Conservation (phyloP, 2,797 vertebrate species). For the Naso thynnoides region DNA sequence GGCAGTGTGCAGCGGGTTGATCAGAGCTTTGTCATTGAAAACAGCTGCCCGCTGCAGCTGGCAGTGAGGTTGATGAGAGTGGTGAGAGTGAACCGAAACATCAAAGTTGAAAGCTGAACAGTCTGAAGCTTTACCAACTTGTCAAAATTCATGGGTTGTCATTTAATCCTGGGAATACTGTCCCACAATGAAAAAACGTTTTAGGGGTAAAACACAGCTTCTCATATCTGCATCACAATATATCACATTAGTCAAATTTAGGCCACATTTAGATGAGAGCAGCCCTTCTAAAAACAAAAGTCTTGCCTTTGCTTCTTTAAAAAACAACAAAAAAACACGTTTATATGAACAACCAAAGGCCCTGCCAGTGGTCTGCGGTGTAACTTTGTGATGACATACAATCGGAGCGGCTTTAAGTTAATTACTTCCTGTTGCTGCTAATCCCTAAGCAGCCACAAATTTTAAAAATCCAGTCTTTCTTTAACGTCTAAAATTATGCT, state of each 20-base stretch:
- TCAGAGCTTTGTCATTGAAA: not conserved
- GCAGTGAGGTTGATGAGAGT: not conserved
- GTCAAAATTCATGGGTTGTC: not conserved
- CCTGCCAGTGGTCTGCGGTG: no score
- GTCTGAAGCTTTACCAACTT: not conserved
- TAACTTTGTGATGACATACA: no score
- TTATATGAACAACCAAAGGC: no score
- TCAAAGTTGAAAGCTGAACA: not conserved
- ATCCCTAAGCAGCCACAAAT: no score
- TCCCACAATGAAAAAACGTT: not conserved
- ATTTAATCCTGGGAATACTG: not conserved
- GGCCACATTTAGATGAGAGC: no score
- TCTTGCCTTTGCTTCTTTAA: no score
- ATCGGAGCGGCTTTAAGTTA: no score
- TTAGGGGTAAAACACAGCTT: not conserved
- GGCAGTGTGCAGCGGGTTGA: not conserved
- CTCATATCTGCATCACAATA: not conserved
- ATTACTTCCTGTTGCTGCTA: no score
- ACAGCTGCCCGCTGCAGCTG: constrained; percentile 3
- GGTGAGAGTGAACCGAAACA: not conserved
- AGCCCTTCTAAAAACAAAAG: no score
- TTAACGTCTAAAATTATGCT: no score
- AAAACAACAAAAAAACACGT: no score
- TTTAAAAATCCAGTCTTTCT: no score
- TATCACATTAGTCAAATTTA: not conserved